Evolutionary conservation across 2,113 vertebrate genomes (phyloP).

Genomic region (Actinemys pallida): DNA sequence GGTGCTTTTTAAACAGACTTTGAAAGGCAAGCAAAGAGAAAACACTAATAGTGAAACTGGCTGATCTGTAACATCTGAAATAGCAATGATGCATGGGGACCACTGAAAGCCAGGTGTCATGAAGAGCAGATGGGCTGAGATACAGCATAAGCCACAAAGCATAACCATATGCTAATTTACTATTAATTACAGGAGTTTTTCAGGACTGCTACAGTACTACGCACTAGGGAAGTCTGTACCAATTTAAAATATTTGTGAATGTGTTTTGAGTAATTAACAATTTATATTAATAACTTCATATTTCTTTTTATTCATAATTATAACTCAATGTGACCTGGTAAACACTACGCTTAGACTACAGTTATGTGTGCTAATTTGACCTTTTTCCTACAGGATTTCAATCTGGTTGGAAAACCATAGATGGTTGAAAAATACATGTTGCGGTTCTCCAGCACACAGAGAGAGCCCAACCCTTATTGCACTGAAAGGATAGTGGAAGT

Average conservation of each 20-base stretch:
- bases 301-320: background rate
- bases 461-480: background rate
- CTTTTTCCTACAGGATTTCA: background rate
- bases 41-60: accelerated
- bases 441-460: background rate
- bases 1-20: background rate
- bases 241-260: background rate
- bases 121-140: conserved; percentile 52
- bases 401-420: too few relatives aligned
- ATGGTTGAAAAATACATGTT: accelerated
- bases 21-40: background rate
- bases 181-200: conserved; percentile 68
- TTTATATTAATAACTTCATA: background rate
- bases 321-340: background rate
- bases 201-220: background rate
- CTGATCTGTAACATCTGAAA: background rate
- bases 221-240: background rate
- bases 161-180: conserved; percentile 35
- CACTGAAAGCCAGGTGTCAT: background rate
- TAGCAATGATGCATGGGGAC: background rate
- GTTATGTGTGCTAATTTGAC: background rate
- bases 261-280: background rate
- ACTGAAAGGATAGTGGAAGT: background rate
- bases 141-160: background rate
- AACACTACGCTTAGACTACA: background rate